Evolutionary conservation across 1,140 invertebrate genomes (phyloP), one percentile per base, ranked within the genome.

Genomic region (Drosophila repleta): DNA sequence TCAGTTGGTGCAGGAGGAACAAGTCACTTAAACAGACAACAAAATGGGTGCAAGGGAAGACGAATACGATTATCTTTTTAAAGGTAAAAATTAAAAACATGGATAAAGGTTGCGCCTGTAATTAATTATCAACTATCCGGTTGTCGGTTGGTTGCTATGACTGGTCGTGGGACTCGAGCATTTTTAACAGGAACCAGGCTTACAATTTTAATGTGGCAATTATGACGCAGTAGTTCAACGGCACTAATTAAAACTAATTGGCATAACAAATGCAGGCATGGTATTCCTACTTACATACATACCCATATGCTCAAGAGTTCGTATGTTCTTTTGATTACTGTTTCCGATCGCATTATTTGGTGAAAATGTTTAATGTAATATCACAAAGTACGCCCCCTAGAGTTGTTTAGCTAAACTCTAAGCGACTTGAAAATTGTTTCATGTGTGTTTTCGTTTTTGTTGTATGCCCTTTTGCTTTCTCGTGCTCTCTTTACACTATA

Each of bases 21-120:
- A 58, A 66, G 69, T 69, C 48, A 63, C 53, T 57, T 68, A 57
- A 74, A 57, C 65, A 74, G 64, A 69, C 60, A 81, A 64, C 70
- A 77, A 94, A 93, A 98, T 98, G 97, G 97, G 96, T 93, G 97
- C 96, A 93, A 97, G 98, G 94, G 98, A 99, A 94, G 98, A 99
- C 94, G 98, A 99, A 94, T 99, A 99, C 93, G 99, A 99, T 94
- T 99, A 99, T 96, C 96, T 99, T 93, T 99, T 99, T 94, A 99
- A 99, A 98, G 98, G 98, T 99, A 95, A 94, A 92, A 94, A 92
- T 85, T 84, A 84, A 68, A 56, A 83, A 83, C 68, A 84, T 80
- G 67, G 68, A 51, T 57, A 35, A 52, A 37, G 49, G 15, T 37
- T 74, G 37, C 24, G 35, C 26, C 41, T 60, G 37, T 45, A 61